Percentiles rank a stretch among this genome's conserved stretches.
Conservation (phyloP, 2,113 vertebrate species). For the Pyxicephalus adspersus region DNA sequence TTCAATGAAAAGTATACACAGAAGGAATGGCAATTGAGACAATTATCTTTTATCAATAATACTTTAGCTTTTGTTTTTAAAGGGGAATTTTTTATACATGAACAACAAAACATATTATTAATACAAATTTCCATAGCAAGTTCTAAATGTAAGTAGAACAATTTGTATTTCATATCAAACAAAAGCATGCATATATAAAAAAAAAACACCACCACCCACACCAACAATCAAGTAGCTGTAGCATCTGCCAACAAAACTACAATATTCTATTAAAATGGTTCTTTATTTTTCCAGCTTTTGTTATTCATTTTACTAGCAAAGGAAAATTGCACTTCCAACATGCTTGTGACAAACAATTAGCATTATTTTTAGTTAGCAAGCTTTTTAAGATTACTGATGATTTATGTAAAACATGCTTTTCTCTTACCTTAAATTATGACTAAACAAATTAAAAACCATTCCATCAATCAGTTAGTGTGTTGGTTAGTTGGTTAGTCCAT, state of each 20-base stretch:
- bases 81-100: background rate
- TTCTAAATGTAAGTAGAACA: background rate
- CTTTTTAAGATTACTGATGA: constrained; percentile 56
- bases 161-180: background rate
- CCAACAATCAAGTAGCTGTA: background rate
- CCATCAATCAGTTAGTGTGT: constrained; percentile 17
- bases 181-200: constrained; percentile 24
- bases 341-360: background rate
- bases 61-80: too few relatives aligned
- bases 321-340: constrained; percentile 10
- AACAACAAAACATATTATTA: background rate
- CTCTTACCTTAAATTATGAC: constrained; percentile 59
- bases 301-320: background rate
- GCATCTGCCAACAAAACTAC: constrained; percentile 18
- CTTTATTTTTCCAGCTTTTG: background rate
- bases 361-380: constrained; percentile 24
- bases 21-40: too few relatives aligned
- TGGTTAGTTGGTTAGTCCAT: constrained; percentile 40
- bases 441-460: constrained; percentile 50
- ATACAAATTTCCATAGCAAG: background rate
- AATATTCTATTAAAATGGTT: background rate
- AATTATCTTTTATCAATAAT: too few relatives aligned
- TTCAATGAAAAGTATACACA: too few relatives aligned
- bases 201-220: constrained; percentile 16
- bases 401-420: constrained; percentile 56